A percentile compares a stretch with the other conserved stretches of the same genome.
phyloP scores from a whole-genome alignment of 2,113 vertebrate species.

The Cettia cetti region DNA sequence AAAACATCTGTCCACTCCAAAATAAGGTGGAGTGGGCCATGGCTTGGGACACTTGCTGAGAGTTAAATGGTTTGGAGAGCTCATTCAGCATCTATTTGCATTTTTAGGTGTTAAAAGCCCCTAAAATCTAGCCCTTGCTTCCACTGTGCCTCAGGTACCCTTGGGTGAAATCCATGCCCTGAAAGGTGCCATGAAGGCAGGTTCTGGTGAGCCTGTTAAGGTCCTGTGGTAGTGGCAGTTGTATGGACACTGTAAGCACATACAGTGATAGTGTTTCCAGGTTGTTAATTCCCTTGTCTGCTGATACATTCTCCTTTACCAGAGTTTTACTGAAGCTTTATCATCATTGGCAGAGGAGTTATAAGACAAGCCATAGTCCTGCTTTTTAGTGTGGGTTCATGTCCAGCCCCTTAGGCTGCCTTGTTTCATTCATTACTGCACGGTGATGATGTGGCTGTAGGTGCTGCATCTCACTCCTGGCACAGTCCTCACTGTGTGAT shows the following conservation, averaged over 20 bases:
- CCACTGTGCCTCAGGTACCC: background rate
- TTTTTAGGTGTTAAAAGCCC: background rate
- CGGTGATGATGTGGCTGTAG: fast-evolving
- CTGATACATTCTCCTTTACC: background rate
- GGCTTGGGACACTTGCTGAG: background rate
- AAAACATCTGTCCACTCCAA: background rate
- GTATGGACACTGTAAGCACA: background rate
- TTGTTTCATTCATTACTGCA: background rate
- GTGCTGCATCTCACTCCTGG: background rate
- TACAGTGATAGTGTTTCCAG: background rate
- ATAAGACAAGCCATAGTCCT: background rate
- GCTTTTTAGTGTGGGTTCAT: background rate
- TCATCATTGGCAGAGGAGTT: background rate
- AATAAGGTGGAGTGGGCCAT: background rate
- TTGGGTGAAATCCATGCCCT: background rate
- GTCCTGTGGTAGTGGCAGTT: background rate
- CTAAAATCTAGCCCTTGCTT: background rate
- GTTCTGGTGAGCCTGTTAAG: background rate
- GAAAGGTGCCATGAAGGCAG: background rate
- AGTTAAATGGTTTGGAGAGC: background rate
- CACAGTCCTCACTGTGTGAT: background rate
- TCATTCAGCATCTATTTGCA: background rate
- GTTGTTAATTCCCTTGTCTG: background rate
- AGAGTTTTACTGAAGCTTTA: background rate
- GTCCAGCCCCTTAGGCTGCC: background rate